Evolutionary conservation across 92 coral and sea anemone species (phyloP).

Genomic region (Zoanthus sansibaricus): DNA sequence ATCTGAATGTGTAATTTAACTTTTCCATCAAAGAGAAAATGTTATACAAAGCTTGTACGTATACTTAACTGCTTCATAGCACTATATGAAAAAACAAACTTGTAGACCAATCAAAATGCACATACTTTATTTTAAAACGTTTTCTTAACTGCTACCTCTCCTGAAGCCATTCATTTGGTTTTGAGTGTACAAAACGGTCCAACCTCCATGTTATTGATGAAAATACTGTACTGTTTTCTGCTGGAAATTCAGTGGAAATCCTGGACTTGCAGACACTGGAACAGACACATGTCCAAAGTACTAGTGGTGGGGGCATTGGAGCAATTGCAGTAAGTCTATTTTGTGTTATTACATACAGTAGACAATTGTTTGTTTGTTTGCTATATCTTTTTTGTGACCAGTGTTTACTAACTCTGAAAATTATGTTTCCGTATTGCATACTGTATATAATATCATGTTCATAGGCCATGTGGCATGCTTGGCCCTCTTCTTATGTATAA

Average conservation of each 20-base stretch:
- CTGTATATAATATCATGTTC: too few species aligned
- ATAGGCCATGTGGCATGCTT: too few species aligned
- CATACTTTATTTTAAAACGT: not conserved
- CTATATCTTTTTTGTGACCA: not conserved
- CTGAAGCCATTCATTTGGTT: conserved; percentile 97
- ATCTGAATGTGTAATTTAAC: too few species aligned
- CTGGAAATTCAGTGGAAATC: conserved; percentile 92
- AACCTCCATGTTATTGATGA: conserved; percentile 95
- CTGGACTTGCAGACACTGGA: conserved; percentile 91
- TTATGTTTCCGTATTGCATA: too few species aligned
- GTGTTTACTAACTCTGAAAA: not conserved
- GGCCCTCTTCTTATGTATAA: too few species aligned
- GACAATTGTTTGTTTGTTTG: not conserved
- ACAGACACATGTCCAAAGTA: conserved; percentile 90
- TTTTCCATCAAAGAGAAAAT: too few species aligned
- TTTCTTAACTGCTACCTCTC: conserved; percentile 38
- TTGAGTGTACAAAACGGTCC: conserved; percentile 96
- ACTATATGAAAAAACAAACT: not conserved
- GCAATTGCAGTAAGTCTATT: conserved; percentile 90
- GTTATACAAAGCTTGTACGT: too few species aligned
- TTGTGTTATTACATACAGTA: not conserved
- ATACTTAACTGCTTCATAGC: too few species aligned
- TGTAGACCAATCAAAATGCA: not conserved
- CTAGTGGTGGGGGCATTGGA: conserved; percentile 97
- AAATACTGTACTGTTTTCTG: conserved; percentile 85